Evolutionary conservation across 2,797 vertebrate genomes (phyloP), one percentile per base, ranked within the genome.

Genomic region (Gadopsis bispinosus): DNA sequence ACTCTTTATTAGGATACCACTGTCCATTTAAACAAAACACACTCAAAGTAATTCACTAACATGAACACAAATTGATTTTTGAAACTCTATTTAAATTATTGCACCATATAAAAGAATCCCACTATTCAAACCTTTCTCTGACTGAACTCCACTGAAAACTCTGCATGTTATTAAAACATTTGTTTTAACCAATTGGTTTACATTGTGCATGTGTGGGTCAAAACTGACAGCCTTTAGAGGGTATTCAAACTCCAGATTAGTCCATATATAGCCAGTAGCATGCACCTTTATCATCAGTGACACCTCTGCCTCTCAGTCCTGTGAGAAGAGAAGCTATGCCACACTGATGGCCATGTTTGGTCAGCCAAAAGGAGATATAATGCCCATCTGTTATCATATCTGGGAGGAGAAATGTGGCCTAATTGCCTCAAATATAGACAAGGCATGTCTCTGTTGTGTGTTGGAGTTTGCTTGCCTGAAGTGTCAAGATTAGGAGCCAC

Each of bases 341-440:
- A 91, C 92, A 89, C 93, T 79, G 90, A 94, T 95, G 94, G 90
- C 96, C 95, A 95, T 95, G 94, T 95, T 94, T 96, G 95, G 94
- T 92, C 93, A 93, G 88, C 83, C 73, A 81, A 93, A 75, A 4
- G 87, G 75, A 90, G 87, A 93, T 93, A 94, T 90, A 94, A 94
- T 94, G 91, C 83, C 91, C 91, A 90, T 94, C 94, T 94, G 92
- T 95, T 96, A 95, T 96, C 96, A 84, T 92, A 86, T 90, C 83
- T 88, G 68, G 45, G 75, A 85, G 92, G 88, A 87, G 89, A 95
- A 96, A 96, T 90, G 90, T 22, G 17, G 79, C 88, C 94, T 95
- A 95, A 95, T 95, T 93, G 93, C 91, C 91, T 93, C 90, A 94
- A 95, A 95, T 89, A 82, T 67, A 95, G 93, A 94, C 93, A 90